phyloP scores from a whole-genome alignment of 2,797 vertebrate species.

The Rhinatrema bivittatum region DNA sequence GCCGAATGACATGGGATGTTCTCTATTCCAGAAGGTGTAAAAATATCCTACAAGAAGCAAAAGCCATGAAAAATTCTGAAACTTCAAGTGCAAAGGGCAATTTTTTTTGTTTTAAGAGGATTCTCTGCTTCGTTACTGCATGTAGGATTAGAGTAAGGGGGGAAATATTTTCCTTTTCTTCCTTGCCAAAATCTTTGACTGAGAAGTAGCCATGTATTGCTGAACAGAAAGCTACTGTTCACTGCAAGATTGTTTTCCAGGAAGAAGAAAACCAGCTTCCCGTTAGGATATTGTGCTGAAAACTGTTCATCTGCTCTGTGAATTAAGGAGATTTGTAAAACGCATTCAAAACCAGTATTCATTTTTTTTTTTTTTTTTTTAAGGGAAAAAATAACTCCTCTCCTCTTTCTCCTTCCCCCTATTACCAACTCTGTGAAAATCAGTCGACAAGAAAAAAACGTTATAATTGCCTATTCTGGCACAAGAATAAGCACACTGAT shows the following conservation, averaged over 20 bases:
- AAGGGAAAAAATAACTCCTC: constrained; percentile 41
- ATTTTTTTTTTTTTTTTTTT: constrained; percentile 46
- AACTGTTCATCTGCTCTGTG: constrained; percentile 36
- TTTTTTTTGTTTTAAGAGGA: no score
- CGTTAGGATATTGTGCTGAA: constrained; percentile 41
- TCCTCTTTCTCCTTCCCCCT: no score
- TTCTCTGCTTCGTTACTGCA: no score
- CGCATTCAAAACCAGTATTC: constrained; percentile 55
- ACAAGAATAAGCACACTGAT: constrained; percentile 28
- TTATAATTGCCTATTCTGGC: constrained; percentile 38
- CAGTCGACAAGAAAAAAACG: constrained; percentile 35
- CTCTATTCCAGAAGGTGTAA: no score
- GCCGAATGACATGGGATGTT: no score
- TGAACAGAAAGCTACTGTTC: constrained; percentile 21
- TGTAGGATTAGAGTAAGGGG: no score
- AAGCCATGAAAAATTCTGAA: no score
- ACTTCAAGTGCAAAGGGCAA: no score
- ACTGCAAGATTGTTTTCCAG: constrained; percentile 34
- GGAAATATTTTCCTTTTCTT: no score
- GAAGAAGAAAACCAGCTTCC: constrained; percentile 53
- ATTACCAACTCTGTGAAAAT: constrained; percentile 40
- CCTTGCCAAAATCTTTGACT: no score
- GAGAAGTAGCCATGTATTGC: constrained; percentile 20
- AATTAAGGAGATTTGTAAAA: constrained; percentile 44
- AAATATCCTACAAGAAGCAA: no score